Evolutionary conservation across 53 echinoderm and acorn worm genomes (phyloP).

Genomic region (Echinometra lucunter): DNA sequence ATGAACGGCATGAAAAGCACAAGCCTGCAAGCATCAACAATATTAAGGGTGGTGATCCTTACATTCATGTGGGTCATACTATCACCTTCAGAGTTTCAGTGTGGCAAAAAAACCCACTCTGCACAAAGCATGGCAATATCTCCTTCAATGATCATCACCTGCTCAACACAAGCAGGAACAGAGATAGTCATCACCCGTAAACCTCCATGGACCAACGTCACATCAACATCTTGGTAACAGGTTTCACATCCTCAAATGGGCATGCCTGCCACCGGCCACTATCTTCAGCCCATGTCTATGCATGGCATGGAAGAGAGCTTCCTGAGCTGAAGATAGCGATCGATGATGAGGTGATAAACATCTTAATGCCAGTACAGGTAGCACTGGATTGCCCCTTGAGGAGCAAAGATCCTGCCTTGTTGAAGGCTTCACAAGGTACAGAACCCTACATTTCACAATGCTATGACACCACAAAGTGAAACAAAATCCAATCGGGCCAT

Average conservation of each 20-base stretch:
- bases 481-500: not conserved
- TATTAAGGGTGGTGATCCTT: too few species aligned
- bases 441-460: not conserved
- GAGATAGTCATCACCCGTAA: constrained; percentile 17
- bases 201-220: constrained; percentile 55
- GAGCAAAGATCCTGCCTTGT: not conserved
- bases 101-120: constrained; percentile 8
- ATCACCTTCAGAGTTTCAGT: not conserved
- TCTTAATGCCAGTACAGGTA: constrained; percentile 41
- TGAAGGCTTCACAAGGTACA: not conserved
- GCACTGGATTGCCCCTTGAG: constrained; percentile 30
- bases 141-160: constrained; percentile 10
- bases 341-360: constrained; percentile 10
- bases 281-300: constrained; percentile 35
- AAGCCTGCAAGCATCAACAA: not conserved
- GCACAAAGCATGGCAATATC: not conserved
- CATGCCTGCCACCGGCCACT: not conserved
- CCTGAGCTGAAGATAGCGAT: constrained; percentile 59
- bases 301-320: constrained; percentile 42
- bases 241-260: constrained; percentile 28
- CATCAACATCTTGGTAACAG: constrained; percentile 48
- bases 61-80: not conserved
- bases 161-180: constrained; percentile 46
- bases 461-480: not conserved
- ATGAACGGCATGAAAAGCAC: not conserved